Evolutionary conservation across 92 coral and sea anemone species (phyloP).

Genomic region (Porites divaricata): DNA sequence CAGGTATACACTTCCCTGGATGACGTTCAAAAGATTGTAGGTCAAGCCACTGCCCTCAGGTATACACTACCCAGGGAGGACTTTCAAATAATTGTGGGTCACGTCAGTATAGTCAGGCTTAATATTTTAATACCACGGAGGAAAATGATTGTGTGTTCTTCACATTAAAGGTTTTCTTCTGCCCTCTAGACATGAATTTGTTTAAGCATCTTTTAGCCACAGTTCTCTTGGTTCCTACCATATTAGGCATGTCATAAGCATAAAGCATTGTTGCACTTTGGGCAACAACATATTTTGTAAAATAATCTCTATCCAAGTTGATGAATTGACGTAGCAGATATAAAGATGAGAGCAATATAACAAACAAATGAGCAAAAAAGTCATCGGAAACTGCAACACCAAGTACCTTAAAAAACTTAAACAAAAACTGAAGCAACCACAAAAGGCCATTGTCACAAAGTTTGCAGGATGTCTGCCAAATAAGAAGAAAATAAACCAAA

Average conservation of each 20-base stretch:
- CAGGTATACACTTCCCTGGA: too few relatives aligned
- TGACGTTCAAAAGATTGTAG: too few relatives aligned
- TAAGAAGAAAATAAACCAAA: slow-evolving; percentile 54
- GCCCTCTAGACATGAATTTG: slow-evolving; percentile 25
- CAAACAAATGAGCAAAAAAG: slow-evolving; percentile 23
- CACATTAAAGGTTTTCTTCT: slow-evolving; percentile 17
- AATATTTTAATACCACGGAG: too few relatives aligned
- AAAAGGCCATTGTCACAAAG: slow-evolving; percentile 73
- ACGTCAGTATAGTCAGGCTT: too few relatives aligned
- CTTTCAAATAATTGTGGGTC: background rate
- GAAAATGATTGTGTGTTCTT: too few relatives aligned
- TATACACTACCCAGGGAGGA: too few relatives aligned
- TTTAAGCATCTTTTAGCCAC: slow-evolving; percentile 33
- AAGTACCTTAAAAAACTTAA: slow-evolving; percentile 56
- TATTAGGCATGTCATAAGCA: slow-evolving; percentile 49
- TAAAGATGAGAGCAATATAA: slow-evolving; percentile 49
- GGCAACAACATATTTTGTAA: slow-evolving; percentile 65
- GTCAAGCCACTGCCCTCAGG: too few relatives aligned
- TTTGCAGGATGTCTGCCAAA: slow-evolving; percentile 54
- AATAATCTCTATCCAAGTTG: slow-evolving; percentile 60
- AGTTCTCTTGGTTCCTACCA: slow-evolving; percentile 33
- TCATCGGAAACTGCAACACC: slow-evolving; percentile 55
- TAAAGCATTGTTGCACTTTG: slow-evolving; percentile 56
- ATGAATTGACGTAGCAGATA: slow-evolving; percentile 35
- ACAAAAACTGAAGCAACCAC: slow-evolving; percentile 63